Evolutionary conservation across 2,113 vertebrate genomes (phyloP).

Genomic region (Amazona guildingii): DNA sequence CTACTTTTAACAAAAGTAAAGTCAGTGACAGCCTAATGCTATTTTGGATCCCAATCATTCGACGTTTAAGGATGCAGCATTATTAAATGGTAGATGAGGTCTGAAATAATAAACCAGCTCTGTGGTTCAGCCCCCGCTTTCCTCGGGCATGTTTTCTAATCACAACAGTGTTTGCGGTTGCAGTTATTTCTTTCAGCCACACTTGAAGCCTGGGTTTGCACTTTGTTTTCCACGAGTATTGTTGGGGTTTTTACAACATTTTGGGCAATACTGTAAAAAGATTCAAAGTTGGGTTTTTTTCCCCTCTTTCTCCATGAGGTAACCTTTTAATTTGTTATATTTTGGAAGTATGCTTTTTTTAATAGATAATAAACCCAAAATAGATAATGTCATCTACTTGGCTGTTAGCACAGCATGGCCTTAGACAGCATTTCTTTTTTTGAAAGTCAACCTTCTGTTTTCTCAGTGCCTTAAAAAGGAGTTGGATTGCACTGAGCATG

Average conservation of each 20-base stretch:
- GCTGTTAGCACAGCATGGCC: not conserved
- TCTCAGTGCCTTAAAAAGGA: not conserved
- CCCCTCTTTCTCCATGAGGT: not conserved
- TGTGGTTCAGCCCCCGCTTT: not conserved
- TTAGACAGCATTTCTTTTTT: not conserved
- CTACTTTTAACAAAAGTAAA: not conserved
- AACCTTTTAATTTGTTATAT: conserved; percentile 1
- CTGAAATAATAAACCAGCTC: not conserved
- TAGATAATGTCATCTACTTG: not conserved
- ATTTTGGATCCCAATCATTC: not conserved
- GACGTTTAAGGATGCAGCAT: not conserved
- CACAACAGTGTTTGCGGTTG: not conserved
- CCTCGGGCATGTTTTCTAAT: not conserved
- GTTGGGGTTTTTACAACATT: not conserved
- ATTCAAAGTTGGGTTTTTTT: not conserved
- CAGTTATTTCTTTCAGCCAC: not conserved
- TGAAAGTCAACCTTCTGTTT: not conserved
- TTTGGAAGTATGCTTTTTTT: conserved; percentile 20
- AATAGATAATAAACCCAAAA: not conserved
- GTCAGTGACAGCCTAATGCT: not conserved
- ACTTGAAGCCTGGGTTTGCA: not conserved
- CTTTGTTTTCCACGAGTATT: not conserved
- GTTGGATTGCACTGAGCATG: not conserved
- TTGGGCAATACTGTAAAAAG: not conserved
- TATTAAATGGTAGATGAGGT: not conserved